These are phyloP conservation scores for Protodeltote pygarga DNA, from an alignment of 2,888 invertebrate species.

Conservation along the genomic window DNA sequence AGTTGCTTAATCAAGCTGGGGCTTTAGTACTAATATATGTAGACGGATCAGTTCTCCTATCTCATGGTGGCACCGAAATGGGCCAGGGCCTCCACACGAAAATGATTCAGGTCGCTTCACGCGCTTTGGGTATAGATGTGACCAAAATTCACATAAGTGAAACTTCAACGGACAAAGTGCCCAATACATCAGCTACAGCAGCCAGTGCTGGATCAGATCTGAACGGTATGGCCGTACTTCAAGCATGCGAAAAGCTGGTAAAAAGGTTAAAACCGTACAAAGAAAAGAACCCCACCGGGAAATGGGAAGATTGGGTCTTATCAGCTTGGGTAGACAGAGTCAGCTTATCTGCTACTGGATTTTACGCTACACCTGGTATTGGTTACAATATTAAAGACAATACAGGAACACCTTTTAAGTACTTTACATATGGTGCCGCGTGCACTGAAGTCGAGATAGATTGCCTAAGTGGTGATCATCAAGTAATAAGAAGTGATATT, in stretches of 20 bases:
- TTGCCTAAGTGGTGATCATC: slow-evolving; percentile 97
- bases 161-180: slow-evolving; percentile 95
- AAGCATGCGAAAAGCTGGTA: slow-evolving; percentile 92
- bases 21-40: slow-evolving; percentile 95
- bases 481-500: slow-evolving; percentile 95
- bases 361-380: slow-evolving; percentile 91
- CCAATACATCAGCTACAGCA: slow-evolving; percentile 96
- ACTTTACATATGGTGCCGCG: slow-evolving; percentile 95
- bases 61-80: slow-evolving; percentile 98
- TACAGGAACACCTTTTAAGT: slow-evolving; percentile 91
- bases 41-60: slow-evolving; percentile 95
- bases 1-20: slow-evolving; percentile 94
- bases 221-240: slow-evolving; percentile 95
- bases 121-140: slow-evolving; percentile 89
- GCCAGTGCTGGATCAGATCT: slow-evolving; percentile 96
- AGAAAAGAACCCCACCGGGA: slow-evolving; percentile 90
- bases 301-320: slow-evolving; percentile 94
- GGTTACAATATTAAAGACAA: slow-evolving; percentile 91
- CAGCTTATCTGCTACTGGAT: slow-evolving; percentile 94
- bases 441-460: slow-evolving; percentile 97
- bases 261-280: slow-evolving; percentile 92
- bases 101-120: slow-evolving; percentile 96
- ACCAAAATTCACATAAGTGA: slow-evolving; percentile 93
- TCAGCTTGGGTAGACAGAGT: slow-evolving; percentile 92
- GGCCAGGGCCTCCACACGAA: slow-evolving; percentile 98